Evolutionary conservation across 2,797 vertebrate genomes (phyloP), one percentile per base, ranked within the genome.

Genomic region (Lepidocolaptes lacrymiger): DNA sequence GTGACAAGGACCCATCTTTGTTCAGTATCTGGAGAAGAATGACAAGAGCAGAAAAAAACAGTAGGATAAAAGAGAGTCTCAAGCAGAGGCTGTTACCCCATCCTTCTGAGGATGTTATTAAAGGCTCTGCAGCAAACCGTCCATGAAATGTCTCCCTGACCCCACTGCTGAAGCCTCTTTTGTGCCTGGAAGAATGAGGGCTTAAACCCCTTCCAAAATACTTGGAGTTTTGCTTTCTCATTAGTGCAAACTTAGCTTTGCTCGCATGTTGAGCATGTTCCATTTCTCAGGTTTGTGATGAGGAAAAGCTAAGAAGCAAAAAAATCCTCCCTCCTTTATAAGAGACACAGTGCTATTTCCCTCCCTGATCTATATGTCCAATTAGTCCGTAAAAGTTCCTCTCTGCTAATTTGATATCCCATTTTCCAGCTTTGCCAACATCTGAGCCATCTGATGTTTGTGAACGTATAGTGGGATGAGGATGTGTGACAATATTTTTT

Each of bases 191-290:
- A 95, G 88, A 95, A 93, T 80, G 61, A 89, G 49, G 88, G 54
- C 64, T 94, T 95, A 96, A 94, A 71, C 43, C 41, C 64, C 90
- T 90, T 85, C 93, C 68, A 91, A 95, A 94, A 91, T 82, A 83
- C 56, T 94, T 92, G 39, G 41, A 49, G 54, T 43, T 93, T 95
- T 87, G 48, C 54, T 87, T 89, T 74, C 77, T 89, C 51, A n/a
- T 97, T 80, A 87, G 43, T 59, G 61, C 28, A 76, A 89, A 68
- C 52, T 85, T 85, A 87, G 34, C 49, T 64, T 82, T 74, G n/a
- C 80, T 79, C 72, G 56, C 24, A 7, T 48, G 22, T 89, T 89
- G 77, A 43, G 27, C 23, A 48, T 76, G 36, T 77, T 90, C 81
- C 3, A 43, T 76, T 95, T 93, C 72, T 86, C 75, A 91, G 63